Evolutionary conservation across 2,888 invertebrate genomes (phyloP), one percentile per base, ranked within the genome.

Genomic region (Lysandra coridon): DNA sequence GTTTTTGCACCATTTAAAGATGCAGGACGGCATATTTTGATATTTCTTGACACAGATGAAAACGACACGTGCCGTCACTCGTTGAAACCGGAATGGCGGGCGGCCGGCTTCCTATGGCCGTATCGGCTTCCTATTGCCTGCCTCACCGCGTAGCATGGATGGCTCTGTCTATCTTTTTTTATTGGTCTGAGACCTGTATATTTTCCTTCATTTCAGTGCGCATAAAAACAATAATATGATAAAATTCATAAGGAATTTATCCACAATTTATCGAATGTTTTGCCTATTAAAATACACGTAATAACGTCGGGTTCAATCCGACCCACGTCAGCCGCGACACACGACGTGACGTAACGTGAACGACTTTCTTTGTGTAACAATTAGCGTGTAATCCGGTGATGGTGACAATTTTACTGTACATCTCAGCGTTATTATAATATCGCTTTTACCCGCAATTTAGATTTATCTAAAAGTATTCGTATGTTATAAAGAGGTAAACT

Each of bases 241-340:
- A 53, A 49, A 44, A 57, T 33, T 76, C 6, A 14, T 17, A 6
- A 7, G 73, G 6, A 76, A 53, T n/a, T n/a, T n/a, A n/a, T n/a
- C n/a, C n/a, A n/a, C n/a, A n/a, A n/a, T 57, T 30, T 57, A 49
- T 75, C 4, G 53, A 53, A 76, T 80, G 81, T 78, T 73, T 79
- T 80, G 74, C 73, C 78, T 79, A 81, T 76, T 81, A 79, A 81
- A 79, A 81, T 33, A 80, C 78, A 76, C 78, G 80, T 74, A 73
- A 80, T 73, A 78, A 79, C 77, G 78, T 78, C 76, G 77, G 78
- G 78, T 80, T 60, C 80, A 78, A 80, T 79, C 78, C 78, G 57
- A 79, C 79, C 79, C 79, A 60, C 23, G 60, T 79, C 79, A 79
- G 57, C 23, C 62, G 79, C 57, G 53, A 76, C 76, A 60, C 74